Base-by-base conservation (phyloP, 2,797 vertebrate species). In the Cheirogaleus major region DNA sequence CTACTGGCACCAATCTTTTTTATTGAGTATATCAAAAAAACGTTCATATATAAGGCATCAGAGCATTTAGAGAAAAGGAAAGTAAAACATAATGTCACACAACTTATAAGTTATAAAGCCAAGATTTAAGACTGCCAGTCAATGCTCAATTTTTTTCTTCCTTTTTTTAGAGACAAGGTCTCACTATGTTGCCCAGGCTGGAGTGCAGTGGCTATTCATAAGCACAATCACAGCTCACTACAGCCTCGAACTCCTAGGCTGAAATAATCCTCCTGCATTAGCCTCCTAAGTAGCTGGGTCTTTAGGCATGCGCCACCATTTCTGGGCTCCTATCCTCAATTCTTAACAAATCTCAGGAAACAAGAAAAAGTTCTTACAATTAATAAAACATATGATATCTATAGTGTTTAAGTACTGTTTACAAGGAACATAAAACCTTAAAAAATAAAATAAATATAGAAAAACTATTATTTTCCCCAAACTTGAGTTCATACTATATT, bases 1-100 rank as follows among this genome's bases (percentile, higher is more conserved):
- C 55, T 57, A 73, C 27, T 87, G 32, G 32, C 22, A 96, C 84
- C 76, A 93, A 38, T 67, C 32, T 50, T 90, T 95, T 95, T 95
- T 75, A 85, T 10, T 88, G 57, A 85, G 13, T 70, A 57, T 65
- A 95, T 81, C 35, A 75, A 80, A 93, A 89, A 87, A 88, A 79
- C 48, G 50, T 81, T 88, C 92, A 81, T 65, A 70, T 43, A 22
- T 88, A 32, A 88, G 43, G 27, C 20, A 91, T 35, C 8, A 84
- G n/a, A 23, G 45, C 59, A 70, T 76, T 69, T 52, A 61, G 41
- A 95, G 32, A 86, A 86, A 14, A 81, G 38, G 63, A 91, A 89
- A 69, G 38, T 75, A 23, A 80, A 90, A 10, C 35, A 52, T 25
- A 89, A 84, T 32, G 59, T 86, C 32, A 89, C 0, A 67, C 10